phyloP scores from a whole-genome alignment of 2,888 invertebrate species.

The Zaprionus bogoriensis region DNA sequence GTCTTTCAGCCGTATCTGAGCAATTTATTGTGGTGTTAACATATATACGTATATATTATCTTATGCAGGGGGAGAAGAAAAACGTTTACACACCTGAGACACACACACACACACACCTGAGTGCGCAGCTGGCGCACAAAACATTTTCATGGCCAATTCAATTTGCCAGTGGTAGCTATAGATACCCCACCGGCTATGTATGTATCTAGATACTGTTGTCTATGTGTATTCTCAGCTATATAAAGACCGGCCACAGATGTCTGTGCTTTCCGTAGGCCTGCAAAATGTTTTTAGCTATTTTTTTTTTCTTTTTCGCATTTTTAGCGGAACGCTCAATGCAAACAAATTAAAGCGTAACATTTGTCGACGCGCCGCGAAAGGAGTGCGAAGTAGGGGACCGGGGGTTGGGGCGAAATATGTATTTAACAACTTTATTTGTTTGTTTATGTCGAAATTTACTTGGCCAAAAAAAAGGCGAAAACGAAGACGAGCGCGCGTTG shows the following conservation, averaged over 20 bases:
- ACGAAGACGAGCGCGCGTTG: neutral
- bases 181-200: neutral
- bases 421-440: conserved; percentile 48
- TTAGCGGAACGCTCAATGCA: conserved; percentile 26
- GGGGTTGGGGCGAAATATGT: neutral
- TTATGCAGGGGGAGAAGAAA: neutral
- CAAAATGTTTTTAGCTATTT: conserved; percentile 33
- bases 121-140: conserved; percentile 55
- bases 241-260: conserved; percentile 25
- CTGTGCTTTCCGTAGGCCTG: conserved; percentile 45
- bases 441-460: conserved; percentile 50
- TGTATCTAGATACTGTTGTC: neutral
- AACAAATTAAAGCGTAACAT: conserved; percentile 32
- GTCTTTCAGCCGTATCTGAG: neutral
- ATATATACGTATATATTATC: conserved; percentile 10
- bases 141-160: conserved; percentile 72
- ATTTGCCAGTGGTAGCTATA: conserved; percentile 55
- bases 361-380: conserved; percentile 13
- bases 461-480: conserved; percentile 13
- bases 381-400: neutral
- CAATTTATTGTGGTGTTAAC: conserved; percentile 11
- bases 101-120: conserved; percentile 35
- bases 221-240: conserved; percentile 16
- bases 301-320: conserved; percentile 9
- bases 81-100: conserved; percentile 1